Conservation (phyloP, 2,888 invertebrate genomes). For the Halocaridina rubra region DNA sequence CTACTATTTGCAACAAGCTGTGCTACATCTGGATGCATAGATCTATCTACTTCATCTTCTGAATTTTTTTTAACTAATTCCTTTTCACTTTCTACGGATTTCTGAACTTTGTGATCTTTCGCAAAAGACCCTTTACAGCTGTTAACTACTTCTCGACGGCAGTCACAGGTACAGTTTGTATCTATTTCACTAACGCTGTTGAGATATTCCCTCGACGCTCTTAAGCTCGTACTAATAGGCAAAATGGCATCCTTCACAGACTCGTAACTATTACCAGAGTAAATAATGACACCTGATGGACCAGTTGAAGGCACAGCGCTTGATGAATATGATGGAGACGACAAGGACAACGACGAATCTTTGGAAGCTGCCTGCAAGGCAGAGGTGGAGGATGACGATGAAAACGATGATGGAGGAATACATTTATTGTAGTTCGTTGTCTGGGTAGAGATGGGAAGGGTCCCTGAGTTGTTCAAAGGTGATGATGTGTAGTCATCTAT, state of each 20-base stretch:
- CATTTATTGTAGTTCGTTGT: slow-evolving; percentile 44
- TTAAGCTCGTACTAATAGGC: background rate
- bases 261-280: background rate
- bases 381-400: background rate
- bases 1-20: background rate
- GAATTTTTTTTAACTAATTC: background rate
- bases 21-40: background rate
- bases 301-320: slow-evolving; percentile 49
- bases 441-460: slow-evolving; percentile 14
- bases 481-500: slow-evolving; percentile 37
- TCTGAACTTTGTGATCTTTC: background rate
- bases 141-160: background rate
- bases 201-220: slow-evolving; percentile 6
- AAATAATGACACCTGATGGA: slow-evolving; percentile 36
- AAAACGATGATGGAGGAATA: slow-evolving; percentile 1
- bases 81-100: background rate
- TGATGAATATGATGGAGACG: slow-evolving; percentile 30
- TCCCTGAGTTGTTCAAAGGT: slow-evolving; percentile 36
- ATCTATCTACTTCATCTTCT: slow-evolving; percentile 13
- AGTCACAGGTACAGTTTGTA: slow-evolving; percentile 29
- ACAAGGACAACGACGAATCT: slow-evolving; percentile 29
- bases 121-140: background rate
- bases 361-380: slow-evolving; percentile 28
- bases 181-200: background rate
- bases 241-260: background rate